Percentiles rank a stretch among this genome's conserved stretches.
Evolutionary conservation across 2,113 vertebrate species (phyloP).

Genomic region (Gracilinanus agilis): DNA sequence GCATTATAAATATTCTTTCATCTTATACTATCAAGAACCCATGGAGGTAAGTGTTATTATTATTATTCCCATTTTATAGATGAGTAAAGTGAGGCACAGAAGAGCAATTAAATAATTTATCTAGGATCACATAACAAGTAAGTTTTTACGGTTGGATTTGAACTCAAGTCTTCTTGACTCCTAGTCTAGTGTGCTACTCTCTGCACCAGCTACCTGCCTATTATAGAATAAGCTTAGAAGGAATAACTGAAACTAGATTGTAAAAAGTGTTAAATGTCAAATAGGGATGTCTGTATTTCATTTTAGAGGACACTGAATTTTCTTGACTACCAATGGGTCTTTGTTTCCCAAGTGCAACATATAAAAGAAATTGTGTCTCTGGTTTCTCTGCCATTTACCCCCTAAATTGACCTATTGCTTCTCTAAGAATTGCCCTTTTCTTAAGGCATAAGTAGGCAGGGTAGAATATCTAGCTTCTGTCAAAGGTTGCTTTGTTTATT

Average conservation of each 20-base stretch:
- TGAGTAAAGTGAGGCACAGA: background rate
- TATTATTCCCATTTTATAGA: background rate
- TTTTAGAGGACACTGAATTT: too few relatives aligned
- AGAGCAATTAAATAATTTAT: background rate
- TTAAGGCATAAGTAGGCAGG: too few relatives aligned
- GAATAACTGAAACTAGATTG: background rate
- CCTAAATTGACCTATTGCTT: too few relatives aligned
- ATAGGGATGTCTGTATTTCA: background rate
- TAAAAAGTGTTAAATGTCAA: background rate
- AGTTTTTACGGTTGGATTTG: background rate
- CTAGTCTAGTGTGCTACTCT: background rate
- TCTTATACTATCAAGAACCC: background rate
- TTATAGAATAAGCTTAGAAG: background rate
- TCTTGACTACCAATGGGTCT: too few relatives aligned
- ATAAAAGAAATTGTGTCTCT: too few relatives aligned
- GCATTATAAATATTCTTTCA: background rate
- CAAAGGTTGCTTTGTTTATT: too few relatives aligned
- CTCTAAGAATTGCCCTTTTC: too few relatives aligned
- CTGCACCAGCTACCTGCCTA: background rate
- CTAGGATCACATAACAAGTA: background rate
- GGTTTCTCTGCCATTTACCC: too few relatives aligned
- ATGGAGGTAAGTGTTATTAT: background rate
- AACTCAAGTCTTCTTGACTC: background rate
- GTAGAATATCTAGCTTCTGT: too few relatives aligned
- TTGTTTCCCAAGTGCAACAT: too few relatives aligned